Evolutionary conservation across 2,113 vertebrate genomes (phyloP).

Genomic region (Amblyornis subalaris): DNA sequence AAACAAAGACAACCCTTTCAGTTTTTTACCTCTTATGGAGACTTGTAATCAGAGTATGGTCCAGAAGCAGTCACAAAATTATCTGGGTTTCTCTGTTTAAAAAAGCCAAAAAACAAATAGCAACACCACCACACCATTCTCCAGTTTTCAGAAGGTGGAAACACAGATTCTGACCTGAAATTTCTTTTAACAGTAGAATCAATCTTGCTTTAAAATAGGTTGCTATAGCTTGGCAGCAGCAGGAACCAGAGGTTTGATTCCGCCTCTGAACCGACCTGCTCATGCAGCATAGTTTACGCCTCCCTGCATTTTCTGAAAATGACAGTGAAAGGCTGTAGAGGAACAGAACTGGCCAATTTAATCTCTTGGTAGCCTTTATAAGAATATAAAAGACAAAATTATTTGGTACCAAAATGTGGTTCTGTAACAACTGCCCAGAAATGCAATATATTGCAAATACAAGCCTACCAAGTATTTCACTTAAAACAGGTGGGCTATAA

Average conservation of each 20-base stretch:
- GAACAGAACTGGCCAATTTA: not conserved
- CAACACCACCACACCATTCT: not conserved
- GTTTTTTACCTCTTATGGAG: conserved; percentile 34
- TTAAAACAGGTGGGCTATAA: not conserved
- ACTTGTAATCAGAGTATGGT: not conserved
- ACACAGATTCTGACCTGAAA: conserved; percentile 18
- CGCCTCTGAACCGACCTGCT: not conserved
- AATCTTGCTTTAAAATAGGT: not conserved
- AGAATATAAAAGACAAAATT: not conserved
- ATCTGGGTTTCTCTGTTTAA: not conserved
- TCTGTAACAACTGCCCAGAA: not conserved
- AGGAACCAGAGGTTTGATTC: not conserved
- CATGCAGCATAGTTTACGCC: not conserved
- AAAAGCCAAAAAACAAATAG: not conserved
- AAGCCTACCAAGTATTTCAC: not conserved
- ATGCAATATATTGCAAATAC: not conserved
- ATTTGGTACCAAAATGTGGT: not conserved
- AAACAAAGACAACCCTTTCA: not conserved
- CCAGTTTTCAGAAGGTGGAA: conserved; percentile 20
- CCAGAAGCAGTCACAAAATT: not conserved
- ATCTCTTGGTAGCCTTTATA: not conserved
- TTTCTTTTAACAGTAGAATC: not conserved
- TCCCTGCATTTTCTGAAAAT: not conserved
- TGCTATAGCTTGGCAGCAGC: not conserved
- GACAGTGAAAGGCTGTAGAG: not conserved